Conservation (phyloP, 2,113 vertebrate species). For the Hippocampus abdominalis region DNA sequence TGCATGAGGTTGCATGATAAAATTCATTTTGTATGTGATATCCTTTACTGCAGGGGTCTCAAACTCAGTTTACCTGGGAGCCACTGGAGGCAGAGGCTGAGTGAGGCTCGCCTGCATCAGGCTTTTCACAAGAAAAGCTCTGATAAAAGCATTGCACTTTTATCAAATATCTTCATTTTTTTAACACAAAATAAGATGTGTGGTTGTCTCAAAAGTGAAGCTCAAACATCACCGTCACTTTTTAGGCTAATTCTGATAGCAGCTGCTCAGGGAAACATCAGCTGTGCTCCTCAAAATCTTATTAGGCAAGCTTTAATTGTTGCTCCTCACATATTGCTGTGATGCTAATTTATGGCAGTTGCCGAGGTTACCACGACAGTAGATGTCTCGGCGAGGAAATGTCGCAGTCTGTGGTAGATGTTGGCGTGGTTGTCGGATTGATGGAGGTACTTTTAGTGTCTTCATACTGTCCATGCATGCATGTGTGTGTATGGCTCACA, state of each 20-base stretch:
- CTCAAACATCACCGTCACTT: not conserved
- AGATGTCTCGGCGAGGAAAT: constrained; percentile 55
- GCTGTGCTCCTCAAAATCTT: constrained; percentile 72
- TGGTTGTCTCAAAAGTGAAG: not conserved
- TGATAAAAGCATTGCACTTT: too few species aligned
- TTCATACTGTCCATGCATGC: not conserved
- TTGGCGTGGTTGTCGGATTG: constrained; percentile 37
- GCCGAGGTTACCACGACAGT: constrained; percentile 60
- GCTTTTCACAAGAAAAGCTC: too few species aligned
- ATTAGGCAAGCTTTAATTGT: constrained; percentile 80
- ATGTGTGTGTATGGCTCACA: constrained; percentile 1
- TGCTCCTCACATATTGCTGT: constrained; percentile 68
- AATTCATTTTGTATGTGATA: not conserved
- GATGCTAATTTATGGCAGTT: constrained; percentile 74
- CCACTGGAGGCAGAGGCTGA: too few species aligned
- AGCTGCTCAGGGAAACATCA: constrained; percentile 75
- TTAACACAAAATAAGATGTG: not conserved
- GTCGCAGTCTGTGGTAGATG: constrained; percentile 26
- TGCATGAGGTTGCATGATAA: not conserved
- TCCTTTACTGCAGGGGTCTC: not conserved
- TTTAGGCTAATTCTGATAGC: constrained; percentile 71
- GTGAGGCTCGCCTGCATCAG: too few species aligned
- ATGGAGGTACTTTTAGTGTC: constrained; percentile 17
- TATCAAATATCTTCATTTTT: too few species aligned
- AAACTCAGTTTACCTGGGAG: too few species aligned